Percentiles rank a stretch among this genome's conserved stretches.
Conservation (phyloP, 2,888 invertebrate species). For the Heteropelma amictum region DNA sequence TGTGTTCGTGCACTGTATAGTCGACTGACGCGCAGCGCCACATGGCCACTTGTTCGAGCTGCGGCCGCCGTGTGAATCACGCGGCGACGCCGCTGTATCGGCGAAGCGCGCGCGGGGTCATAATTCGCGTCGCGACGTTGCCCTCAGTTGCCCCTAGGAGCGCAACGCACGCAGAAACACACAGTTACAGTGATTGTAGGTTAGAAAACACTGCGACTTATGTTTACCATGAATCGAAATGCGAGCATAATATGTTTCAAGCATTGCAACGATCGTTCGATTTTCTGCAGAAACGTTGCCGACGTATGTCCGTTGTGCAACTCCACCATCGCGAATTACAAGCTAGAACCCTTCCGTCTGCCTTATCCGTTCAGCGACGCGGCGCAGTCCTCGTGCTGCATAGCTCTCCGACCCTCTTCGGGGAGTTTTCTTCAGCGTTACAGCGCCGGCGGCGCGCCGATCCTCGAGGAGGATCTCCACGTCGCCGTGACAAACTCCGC, state of each 20-base stretch:
- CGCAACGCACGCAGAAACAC: no score
- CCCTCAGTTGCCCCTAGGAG: no score
- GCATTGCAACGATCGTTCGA: conserved; percentile 89
- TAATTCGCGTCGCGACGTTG: no score
- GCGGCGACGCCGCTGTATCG: no score
- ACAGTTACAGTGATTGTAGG: background rate
- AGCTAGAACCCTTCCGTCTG: conserved; percentile 79
- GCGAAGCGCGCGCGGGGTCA: no score
- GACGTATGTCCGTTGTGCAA: conserved; percentile 88
- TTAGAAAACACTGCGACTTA: background rate
- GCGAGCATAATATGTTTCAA: conserved; percentile 93
- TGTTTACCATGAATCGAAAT: conserved; percentile 71
- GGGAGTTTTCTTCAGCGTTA: conserved; percentile 94
- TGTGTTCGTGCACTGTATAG: no score
- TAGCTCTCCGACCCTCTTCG: conserved; percentile 91
- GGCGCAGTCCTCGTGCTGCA: conserved; percentile 87
- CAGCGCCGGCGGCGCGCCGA: no score
- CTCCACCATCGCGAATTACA: conserved; percentile 52
- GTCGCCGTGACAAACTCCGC: conserved; percentile 92
- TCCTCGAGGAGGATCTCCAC: conserved; percentile 91
- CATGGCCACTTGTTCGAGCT: no score
- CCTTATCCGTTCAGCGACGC: conserved; percentile 93
- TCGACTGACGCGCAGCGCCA: no score
- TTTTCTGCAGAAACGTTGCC: conserved; percentile 90
- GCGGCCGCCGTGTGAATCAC: no score